These are phyloP conservation scores for Octopus sinensis DNA, from an alignment of 1,140 invertebrate species.

Conservation along the genomic window DNA sequence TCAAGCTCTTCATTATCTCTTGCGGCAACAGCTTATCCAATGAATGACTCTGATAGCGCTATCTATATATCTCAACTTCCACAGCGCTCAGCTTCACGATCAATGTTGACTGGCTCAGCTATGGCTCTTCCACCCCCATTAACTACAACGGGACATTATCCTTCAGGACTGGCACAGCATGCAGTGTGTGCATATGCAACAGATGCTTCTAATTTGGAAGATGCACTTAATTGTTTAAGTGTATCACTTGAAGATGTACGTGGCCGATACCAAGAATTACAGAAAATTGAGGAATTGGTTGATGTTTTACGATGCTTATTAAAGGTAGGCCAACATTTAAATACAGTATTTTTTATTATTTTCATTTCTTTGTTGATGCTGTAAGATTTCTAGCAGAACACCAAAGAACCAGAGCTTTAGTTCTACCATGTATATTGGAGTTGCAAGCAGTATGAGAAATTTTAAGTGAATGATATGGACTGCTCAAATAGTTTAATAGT, in stretches of 20 bases:
- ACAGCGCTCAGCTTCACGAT: slow-evolving; percentile 11
- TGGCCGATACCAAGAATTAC: slow-evolving; percentile 59
- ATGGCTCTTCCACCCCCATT: slow-evolving; percentile 13
- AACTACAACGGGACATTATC: slow-evolving; percentile 13
- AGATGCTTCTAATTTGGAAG: slow-evolving; percentile 44
- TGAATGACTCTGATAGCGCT: slow-evolving; percentile 1
- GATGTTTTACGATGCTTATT: slow-evolving; percentile 53
- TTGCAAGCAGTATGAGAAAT: too few relatives aligned
- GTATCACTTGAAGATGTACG: slow-evolving; percentile 59
- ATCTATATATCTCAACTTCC: slow-evolving; percentile 14
- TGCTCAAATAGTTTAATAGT: too few relatives aligned
- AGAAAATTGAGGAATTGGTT: slow-evolving; percentile 56
- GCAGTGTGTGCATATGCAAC: slow-evolving; percentile 29
- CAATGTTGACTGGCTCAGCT: slow-evolving; percentile 24
- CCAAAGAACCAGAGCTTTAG: too few relatives aligned
- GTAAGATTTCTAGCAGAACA: too few relatives aligned
- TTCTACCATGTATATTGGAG: too few relatives aligned
- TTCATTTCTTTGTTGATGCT: too few relatives aligned
- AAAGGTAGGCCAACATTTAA: slow-evolving; percentile 39
- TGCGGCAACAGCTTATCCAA: not conserved
- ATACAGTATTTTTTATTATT: too few relatives aligned
- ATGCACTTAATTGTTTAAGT: slow-evolving; percentile 46
- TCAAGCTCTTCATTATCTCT: slow-evolving; percentile 27
- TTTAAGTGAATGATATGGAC: too few relatives aligned
- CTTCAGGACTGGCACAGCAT: slow-evolving; percentile 26